phyloP scores from a whole-genome alignment of 64 coral and sea anemone genomes.

The Orbicella faveolata region DNA sequence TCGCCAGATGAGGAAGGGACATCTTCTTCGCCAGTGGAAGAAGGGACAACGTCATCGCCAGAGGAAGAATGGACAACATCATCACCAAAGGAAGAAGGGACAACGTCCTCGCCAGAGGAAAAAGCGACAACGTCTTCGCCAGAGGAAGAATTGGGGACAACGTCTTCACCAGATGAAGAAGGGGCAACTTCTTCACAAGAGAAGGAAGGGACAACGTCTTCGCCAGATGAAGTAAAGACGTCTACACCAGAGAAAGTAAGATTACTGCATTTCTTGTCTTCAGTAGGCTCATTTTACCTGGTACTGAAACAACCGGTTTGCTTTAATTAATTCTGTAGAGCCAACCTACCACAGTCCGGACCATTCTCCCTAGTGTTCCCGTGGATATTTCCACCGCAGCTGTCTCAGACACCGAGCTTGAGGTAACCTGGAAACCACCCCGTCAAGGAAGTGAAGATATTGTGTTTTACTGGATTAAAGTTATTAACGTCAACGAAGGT shows the following conservation, averaged over 20 bases:
- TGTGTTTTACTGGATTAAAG: slow-evolving; percentile 2
- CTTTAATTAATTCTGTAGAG: not conserved
- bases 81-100: not conserved
- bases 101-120: not conserved
- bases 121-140: not conserved
- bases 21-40: not conserved
- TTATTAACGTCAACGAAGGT: not conserved
- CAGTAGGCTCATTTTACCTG: no score
- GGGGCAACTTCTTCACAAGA: not conserved
- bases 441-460: not conserved
- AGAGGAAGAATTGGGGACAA: not conserved
- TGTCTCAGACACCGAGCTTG: slow-evolving; percentile 1
- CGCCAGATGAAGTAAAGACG: not conserved
- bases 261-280: no score
- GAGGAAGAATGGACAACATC: not conserved
- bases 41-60: not conserved
- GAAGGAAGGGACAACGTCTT: not conserved
- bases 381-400: not conserved
- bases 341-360: not conserved
- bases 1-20: not conserved
- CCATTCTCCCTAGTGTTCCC: not conserved
- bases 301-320: not conserved
- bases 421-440: slow-evolving; percentile 19
- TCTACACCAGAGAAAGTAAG: not conserved
- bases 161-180: not conserved